Evolutionary conservation across 64 coral and sea anemone species (phyloP).

Genomic region (Anthopleura sola): DNA sequence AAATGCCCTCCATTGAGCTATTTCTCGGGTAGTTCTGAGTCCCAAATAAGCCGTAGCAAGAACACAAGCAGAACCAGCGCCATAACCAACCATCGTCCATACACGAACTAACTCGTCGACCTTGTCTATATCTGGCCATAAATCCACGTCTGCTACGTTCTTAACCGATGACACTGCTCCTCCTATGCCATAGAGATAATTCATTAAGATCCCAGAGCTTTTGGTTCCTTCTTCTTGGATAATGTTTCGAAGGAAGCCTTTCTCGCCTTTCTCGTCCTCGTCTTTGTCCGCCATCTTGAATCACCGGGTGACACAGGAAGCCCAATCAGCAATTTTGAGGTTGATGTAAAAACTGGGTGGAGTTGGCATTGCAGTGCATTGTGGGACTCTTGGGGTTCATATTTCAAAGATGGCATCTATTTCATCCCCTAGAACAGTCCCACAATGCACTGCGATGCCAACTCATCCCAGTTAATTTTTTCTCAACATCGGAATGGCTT

Average conservation of each 20-base stretch:
- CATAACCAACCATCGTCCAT: constrained; percentile 62
- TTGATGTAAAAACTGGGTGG: too few relatives aligned
- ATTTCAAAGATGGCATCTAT: too few relatives aligned
- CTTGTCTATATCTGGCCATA: constrained; percentile 77
- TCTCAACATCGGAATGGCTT: too few relatives aligned
- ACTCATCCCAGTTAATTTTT: too few relatives aligned
- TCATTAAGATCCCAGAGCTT: constrained; percentile 30
- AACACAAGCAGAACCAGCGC: constrained; percentile 31
- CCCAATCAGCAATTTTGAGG: not conserved
- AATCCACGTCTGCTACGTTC: constrained; percentile 45
- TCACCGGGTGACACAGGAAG: not conserved
- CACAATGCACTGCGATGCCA: too few relatives aligned
- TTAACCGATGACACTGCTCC: constrained; percentile 31
- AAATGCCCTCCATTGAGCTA: constrained; percentile 65
- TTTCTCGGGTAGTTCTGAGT: constrained; percentile 47
- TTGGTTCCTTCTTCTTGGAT: constrained; percentile 34
- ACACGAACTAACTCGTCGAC: constrained; percentile 55
- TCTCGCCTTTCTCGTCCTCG: constrained; percentile 39
- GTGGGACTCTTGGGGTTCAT: too few relatives aligned
- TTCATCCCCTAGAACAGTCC: too few relatives aligned
- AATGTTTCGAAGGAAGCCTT: constrained; percentile 25
- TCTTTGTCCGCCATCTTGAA: constrained; percentile 48
- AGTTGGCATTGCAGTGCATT: too few relatives aligned
- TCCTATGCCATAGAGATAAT: constrained; percentile 31
- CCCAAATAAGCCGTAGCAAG: constrained; percentile 47